Base-by-base conservation (phyloP, 2,888 invertebrate species). In the Drosophila melanosoma region DNA sequence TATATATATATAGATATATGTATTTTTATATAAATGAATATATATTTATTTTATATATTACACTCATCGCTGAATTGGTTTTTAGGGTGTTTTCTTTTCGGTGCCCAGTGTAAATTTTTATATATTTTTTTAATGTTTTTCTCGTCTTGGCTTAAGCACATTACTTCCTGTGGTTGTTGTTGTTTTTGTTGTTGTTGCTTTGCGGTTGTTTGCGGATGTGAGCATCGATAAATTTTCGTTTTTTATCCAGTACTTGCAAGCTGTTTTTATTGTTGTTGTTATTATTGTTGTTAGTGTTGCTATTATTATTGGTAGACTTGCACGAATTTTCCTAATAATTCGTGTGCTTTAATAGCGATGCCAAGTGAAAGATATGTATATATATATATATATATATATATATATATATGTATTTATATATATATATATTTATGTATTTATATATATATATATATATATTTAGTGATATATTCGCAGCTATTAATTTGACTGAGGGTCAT, bases 141-240 rank as follows among this genome's bases (percentile, higher is more conserved):
- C 56, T 62, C 51, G 69, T 70, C 53, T 60, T 64, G 61, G 72
- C 71, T 74, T 68, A 72, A 80, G 79, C 80, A 75, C 82, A 72
- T 82, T 66, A 72, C 72, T 73, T 77, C 73, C 82, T 83, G 70
- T 70, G 74, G 59, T 67, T 75, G 60, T 64, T 72, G 60, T 40
- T 76, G 48, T 62, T 76, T 57, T 67, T 75, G 57, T 64, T 72
- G 60, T 45, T 76, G 48, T 62, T 77, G 70, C 36, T 29, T 58
- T 61, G 77, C 60, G 77, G 80, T 74, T 76, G 65, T 70, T 82
- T 82, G 72, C 87, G 86, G 86, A 89, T 85, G 88, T 82, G 71
- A 63, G 74, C 79, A 70, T 79, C 85, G 75, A 86, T 86, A 89
- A 87, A 89, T 85, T 77, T 73, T 87, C 86, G 81, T 87, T 87